Percentiles rank a stretch among this genome's conserved stretches.
phyloP scores from a whole-genome alignment of 2,113 vertebrate genomes.

The Formicarius rufipectus region DNA sequence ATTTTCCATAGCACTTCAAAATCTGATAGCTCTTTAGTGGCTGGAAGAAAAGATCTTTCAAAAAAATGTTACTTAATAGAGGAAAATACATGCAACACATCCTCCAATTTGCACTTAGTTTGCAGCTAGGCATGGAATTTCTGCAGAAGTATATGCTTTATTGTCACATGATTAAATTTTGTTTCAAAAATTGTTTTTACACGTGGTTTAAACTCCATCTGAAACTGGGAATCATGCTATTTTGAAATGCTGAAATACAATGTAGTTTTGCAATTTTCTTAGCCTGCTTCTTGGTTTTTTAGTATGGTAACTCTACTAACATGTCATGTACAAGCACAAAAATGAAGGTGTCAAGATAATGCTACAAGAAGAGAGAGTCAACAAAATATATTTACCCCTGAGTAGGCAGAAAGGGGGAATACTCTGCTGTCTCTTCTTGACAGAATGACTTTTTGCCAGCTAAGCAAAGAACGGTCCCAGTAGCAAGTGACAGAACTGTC shows the following conservation, averaged over 20 bases:
- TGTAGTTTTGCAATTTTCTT: not conserved
- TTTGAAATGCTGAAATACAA: not conserved
- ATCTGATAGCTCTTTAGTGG: not conserved
- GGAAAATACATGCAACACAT: not conserved
- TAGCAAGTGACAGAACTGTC: not conserved
- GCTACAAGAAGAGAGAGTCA: not conserved
- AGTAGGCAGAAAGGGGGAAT: not conserved
- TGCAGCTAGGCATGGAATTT: not conserved
- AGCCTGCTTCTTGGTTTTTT: not conserved
- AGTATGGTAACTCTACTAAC: not conserved
- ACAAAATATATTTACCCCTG: not conserved
- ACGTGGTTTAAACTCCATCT: not conserved
- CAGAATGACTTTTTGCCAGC: not conserved
- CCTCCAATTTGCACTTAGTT: not conserved
- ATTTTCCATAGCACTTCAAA: constrained; percentile 2
- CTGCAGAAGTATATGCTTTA: not conserved
- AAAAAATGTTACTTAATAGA: not conserved
- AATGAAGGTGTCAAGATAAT: not conserved
- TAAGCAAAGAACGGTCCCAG: not conserved
- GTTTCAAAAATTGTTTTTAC: not conserved
- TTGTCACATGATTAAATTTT: not conserved
- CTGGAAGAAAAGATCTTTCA: not conserved
- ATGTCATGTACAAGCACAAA: not conserved
- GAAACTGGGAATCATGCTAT: not conserved
- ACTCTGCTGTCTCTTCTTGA: not conserved